phyloP scores from a whole-genome alignment of 2,113 vertebrate species.

The Onychorhynchus coronatus region DNA sequence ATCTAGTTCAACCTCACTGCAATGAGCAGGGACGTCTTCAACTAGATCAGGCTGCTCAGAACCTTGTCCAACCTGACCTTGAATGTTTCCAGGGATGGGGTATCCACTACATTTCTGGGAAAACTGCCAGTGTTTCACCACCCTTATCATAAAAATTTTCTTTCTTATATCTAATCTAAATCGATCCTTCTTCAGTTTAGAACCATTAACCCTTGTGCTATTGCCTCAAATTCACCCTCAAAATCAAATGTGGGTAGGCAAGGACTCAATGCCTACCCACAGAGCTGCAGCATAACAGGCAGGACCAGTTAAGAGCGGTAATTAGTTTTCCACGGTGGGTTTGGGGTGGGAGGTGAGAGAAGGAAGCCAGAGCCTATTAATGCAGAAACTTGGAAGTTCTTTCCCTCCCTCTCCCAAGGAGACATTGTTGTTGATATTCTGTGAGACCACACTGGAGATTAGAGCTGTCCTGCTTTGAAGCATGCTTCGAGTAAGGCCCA shows the following conservation, averaged over 20 bases:
- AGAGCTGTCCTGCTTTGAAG: neutral
- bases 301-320: neutral
- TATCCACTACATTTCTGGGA: neutral
- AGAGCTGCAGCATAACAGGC: neutral
- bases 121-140: neutral
- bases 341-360: neutral
- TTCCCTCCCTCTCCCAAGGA: neutral
- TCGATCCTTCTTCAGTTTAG: neutral
- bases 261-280: rapidly evolving
- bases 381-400: neutral
- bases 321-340: neutral
- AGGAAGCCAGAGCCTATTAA: neutral
- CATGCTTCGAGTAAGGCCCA: rapidly evolving
- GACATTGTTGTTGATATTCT: rapidly evolving
- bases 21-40: neutral
- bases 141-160: neutral
- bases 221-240: neutral
- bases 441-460: rapidly evolving
- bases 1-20: neutral
- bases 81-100: neutral
- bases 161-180: neutral
- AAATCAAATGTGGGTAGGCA: neutral
- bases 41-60: neutral
- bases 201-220: neutral
- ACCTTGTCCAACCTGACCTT: neutral